These are phyloP conservation scores for Spheniscus humboldti DNA, from an alignment of 2,797 vertebrate genomes.

Conservation along the genomic window DNA sequence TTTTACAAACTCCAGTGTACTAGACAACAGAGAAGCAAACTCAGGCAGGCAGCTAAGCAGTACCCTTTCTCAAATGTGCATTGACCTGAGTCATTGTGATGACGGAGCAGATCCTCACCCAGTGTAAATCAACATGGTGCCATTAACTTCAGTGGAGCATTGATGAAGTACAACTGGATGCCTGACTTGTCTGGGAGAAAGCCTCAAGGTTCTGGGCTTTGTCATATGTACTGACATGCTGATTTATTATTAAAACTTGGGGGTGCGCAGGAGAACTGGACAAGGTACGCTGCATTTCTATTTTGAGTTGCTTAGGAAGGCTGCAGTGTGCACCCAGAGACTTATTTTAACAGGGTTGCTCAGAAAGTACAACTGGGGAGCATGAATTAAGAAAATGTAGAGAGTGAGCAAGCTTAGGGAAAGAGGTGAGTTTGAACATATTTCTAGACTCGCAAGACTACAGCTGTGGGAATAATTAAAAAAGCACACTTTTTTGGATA, in stretches of 20 bases:
- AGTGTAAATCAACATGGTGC: neutral
- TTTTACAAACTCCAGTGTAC: neutral
- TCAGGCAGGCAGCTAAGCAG: neutral
- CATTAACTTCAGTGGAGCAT: neutral
- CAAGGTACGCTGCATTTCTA: neutral
- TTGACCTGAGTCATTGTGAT: neutral
- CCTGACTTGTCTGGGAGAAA: neutral
- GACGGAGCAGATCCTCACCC: neutral
- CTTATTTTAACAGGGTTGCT: neutral
- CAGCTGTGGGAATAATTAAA: slow-evolving; percentile 53
- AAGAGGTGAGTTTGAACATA: neutral
- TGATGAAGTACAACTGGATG: neutral
- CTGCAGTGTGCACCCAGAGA: slow-evolving; percentile 4
- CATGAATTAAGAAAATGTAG: slow-evolving; percentile 21
- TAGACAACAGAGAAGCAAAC: neutral
- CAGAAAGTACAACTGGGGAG: neutral
- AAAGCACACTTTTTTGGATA: slow-evolving; percentile 28
- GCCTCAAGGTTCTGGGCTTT: neutral
- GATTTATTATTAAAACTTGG: neutral
- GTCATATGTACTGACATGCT: neutral
- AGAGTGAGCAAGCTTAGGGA: neutral
- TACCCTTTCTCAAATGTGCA: neutral
- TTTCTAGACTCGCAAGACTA: neutral
- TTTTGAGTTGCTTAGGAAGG: neutral
- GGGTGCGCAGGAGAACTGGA: neutral